Evolutionary conservation across 2,888 invertebrate species (phyloP).

Genomic region (Ormyrus nitidulus): DNA sequence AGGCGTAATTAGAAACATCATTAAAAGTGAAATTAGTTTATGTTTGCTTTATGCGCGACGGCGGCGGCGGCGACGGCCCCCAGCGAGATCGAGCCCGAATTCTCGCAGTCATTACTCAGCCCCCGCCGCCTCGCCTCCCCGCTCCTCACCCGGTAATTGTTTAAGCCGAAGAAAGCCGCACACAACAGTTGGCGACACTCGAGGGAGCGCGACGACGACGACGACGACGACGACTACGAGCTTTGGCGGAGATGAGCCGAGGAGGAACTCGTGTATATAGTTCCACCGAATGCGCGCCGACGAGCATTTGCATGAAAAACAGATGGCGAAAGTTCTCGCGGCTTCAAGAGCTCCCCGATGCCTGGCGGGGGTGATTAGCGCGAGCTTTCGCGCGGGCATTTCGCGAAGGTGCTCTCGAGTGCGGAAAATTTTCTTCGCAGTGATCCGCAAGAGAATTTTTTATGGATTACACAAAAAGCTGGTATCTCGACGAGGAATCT

Average conservation of each 20-base stretch:
- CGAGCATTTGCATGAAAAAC: slow-evolving; percentile 39
- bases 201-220: not conserved
- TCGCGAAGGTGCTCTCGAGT: too few relatives aligned
- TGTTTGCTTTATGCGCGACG: slow-evolving; percentile 9
- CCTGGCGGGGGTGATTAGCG: not conserved
- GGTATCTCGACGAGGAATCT: too few relatives aligned
- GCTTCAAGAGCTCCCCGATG: not conserved
- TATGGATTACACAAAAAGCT: too few relatives aligned
- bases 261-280: too few relatives aligned
- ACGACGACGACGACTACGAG: too few relatives aligned
- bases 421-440: too few relatives aligned
- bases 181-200: slow-evolving; percentile 1
- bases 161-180: slow-evolving; percentile 25
- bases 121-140: slow-evolving; percentile 4
- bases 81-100: too few relatives aligned
- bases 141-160: not conserved
- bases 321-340: slow-evolving; percentile 10
- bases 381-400: too few relatives aligned
- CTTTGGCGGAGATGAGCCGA: not conserved
- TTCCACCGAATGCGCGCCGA: not conserved
- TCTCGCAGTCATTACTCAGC: too few relatives aligned
- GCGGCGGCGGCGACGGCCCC: too few relatives aligned
- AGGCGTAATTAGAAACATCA: slow-evolving; percentile 49
- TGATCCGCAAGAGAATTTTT: too few relatives aligned
- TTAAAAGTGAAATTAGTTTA: slow-evolving; percentile 52